These are phyloP conservation scores for Sitta carolinensis DNA, from an alignment of 2,797 vertebrate genomes.

Conservation along the genomic window DNA sequence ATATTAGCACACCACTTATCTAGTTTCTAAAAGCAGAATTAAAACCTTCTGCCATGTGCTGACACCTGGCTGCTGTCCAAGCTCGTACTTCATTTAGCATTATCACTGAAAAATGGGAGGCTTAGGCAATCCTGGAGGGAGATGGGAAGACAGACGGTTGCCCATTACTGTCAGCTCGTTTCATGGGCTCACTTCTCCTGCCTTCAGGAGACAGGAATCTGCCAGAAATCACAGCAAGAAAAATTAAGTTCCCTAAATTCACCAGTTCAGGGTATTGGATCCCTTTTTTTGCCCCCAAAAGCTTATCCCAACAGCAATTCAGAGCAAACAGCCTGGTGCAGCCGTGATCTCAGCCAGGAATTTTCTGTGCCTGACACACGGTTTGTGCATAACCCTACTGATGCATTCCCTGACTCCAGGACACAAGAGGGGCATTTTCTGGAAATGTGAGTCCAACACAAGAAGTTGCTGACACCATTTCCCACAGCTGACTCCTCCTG, in stretches of 20 bases:
- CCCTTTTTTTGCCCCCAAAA: background rate
- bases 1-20: constrained; percentile 56
- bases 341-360: fast-evolving
- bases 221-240: background rate
- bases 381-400: background rate
- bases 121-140: background rate
- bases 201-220: background rate
- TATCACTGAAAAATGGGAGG: constrained; percentile 8
- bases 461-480: background rate
- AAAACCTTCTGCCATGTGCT: constrained; percentile 58
- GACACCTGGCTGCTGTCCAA: constrained; percentile 56
- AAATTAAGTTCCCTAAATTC: background rate
- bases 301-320: background rate
- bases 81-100: constrained; percentile 15
- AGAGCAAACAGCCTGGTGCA: background rate
- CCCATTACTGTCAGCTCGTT: background rate
- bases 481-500: background rate
- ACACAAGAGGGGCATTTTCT: background rate
- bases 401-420: background rate
- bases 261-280: background rate
- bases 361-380: background rate
- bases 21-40: constrained; percentile 60
- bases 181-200: background rate
- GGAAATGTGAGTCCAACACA: fast-evolving
- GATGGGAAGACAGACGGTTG: background rate